A percentile compares a stretch with the other conserved stretches of the same genome.
These are phyloP conservation scores for Zygogramma bicolorata DNA, from an alignment of 2,888 invertebrate species.

Conservation along the genomic window DNA sequence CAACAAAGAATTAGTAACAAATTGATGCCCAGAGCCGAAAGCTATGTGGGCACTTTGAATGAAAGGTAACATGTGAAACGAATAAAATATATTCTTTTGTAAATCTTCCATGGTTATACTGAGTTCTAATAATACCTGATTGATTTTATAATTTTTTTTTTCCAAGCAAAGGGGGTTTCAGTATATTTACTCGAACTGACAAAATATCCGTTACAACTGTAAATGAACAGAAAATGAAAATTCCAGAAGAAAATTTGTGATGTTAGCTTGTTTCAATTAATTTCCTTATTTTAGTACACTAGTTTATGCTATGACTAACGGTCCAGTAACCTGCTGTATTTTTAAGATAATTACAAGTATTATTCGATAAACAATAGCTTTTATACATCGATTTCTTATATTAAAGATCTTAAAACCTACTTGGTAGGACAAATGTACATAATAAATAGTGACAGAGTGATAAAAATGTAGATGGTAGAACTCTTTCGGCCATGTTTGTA, in stretches of 20 bases:
- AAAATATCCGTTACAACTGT: neutral
- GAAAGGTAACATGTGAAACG: no score
- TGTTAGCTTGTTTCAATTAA: slow-evolving; percentile 28
- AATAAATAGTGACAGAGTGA: slow-evolving; percentile 40
- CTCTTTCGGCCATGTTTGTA: slow-evolving; percentile 10
- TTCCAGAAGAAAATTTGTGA: slow-evolving; percentile 28
- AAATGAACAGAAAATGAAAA: neutral
- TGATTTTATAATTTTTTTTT: neutral
- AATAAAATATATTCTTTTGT: no score
- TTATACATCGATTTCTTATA: slow-evolving; percentile 42
- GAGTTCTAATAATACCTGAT: no score
- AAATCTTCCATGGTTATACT: no score
- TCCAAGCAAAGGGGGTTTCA: neutral
- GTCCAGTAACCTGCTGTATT: slow-evolving; percentile 51
- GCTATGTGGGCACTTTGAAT: no score
- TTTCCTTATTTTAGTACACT: slow-evolving; percentile 30
- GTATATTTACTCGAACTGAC: neutral
- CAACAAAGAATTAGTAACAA: no score
- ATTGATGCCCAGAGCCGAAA: no score
- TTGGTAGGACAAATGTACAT: slow-evolving; percentile 47
- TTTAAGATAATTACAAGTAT: slow-evolving; percentile 38
- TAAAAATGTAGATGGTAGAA: slow-evolving; percentile 27
- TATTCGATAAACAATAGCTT: slow-evolving; percentile 25
- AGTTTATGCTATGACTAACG: slow-evolving; percentile 45
- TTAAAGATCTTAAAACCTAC: slow-evolving; percentile 23